These are phyloP conservation scores for Clivina fossor DNA, from an alignment of 2,888 invertebrate species.

Conservation along the genomic window DNA sequence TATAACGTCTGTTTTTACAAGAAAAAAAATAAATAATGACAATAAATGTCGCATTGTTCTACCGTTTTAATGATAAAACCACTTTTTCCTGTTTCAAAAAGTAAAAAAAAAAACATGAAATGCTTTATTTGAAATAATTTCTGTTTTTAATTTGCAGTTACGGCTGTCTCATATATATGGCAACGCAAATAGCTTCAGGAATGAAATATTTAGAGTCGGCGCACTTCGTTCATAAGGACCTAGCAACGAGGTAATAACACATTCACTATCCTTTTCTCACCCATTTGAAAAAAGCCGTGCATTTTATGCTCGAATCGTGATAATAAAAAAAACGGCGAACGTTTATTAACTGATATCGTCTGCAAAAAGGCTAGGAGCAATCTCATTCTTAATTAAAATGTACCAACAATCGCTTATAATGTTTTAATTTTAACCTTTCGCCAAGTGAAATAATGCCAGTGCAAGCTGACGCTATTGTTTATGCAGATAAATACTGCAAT, in stretches of 20 bases:
- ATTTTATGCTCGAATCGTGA: slow-evolving; percentile 45
- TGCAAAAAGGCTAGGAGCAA: slow-evolving; percentile 31
- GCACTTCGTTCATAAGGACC: slow-evolving; percentile 83
- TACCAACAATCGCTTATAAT: slow-evolving; percentile 27
- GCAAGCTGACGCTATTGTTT: slow-evolving; percentile 44
- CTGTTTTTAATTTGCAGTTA: slow-evolving; percentile 59
- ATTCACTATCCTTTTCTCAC: slow-evolving; percentile 3
- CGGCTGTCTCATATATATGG: slow-evolving; percentile 82
- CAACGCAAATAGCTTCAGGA: slow-evolving; percentile 84
- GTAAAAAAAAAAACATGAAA: no score
- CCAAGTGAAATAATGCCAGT: slow-evolving; percentile 34
- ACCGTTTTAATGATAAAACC: no score
- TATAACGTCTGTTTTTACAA: no score
- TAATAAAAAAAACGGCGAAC: slow-evolving; percentile 42
- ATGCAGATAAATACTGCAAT: slow-evolving; percentile 43
- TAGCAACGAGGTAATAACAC: slow-evolving; percentile 71
- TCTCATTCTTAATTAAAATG: slow-evolving; percentile 42
- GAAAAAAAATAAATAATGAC: no score
- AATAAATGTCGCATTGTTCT: no score
- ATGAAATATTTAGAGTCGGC: slow-evolving; percentile 88
- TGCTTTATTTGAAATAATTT: no score
- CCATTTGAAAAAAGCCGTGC: slow-evolving; percentile 40
- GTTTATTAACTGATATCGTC: slow-evolving; percentile 41
- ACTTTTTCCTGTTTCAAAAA: no score
- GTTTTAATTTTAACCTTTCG: not conserved